Conservation (phyloP, 2,888 invertebrate genomes). For the Ypsolopha scabrella region DNA sequence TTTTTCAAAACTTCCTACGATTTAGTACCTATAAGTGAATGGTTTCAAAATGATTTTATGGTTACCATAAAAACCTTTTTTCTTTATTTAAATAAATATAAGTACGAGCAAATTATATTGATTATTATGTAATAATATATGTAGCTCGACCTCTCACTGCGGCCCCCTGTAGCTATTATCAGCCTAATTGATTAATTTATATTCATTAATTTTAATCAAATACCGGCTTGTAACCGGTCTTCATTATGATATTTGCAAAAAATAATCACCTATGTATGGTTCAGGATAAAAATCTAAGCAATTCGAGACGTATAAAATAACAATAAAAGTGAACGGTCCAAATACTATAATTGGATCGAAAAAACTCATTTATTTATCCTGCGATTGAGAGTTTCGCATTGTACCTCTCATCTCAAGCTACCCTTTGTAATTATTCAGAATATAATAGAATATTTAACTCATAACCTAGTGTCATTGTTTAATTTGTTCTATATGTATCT, state of each 20-base stretch:
- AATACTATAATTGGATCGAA: too few relatives aligned
- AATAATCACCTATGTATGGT: not conserved
- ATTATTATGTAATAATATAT: not conserved
- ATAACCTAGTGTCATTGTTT: not conserved
- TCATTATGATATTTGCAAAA: not conserved
- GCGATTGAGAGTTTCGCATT: too few relatives aligned
- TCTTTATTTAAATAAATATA: too few relatives aligned
- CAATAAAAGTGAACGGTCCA: too few relatives aligned
- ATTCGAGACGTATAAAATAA: not conserved
- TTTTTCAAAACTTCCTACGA: too few relatives aligned
- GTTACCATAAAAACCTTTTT: too few relatives aligned
- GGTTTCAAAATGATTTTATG: too few relatives aligned
- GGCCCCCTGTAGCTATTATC: slow-evolving; percentile 31
- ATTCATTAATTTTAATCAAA: slow-evolving; percentile 25
- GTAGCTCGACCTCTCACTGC: not conserved
- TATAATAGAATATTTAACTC: too few relatives aligned
- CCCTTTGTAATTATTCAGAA: too few relatives aligned
- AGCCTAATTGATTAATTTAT: slow-evolving; percentile 29
- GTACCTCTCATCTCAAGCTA: too few relatives aligned
- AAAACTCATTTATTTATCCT: too few relatives aligned
- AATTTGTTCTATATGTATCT: not conserved
- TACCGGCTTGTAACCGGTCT: slow-evolving; percentile 39
- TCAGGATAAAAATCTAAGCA: not conserved
- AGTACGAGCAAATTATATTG: not conserved
- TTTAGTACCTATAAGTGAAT: too few relatives aligned